Base-by-base conservation (phyloP, 2,888 invertebrate species). In the Cephus pygmeus region DNA sequence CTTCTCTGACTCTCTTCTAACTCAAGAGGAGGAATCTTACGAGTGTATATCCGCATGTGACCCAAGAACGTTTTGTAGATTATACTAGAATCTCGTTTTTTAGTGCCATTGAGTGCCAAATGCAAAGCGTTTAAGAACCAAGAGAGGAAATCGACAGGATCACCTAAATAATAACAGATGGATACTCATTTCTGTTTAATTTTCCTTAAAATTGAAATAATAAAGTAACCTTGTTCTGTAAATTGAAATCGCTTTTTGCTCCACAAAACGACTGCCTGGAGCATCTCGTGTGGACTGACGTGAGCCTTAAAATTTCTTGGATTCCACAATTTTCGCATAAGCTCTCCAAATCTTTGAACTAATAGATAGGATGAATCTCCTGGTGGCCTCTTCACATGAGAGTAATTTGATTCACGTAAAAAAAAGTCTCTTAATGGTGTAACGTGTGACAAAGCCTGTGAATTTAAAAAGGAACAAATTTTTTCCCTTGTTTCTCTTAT, bases 221-320 rank as follows among this genome's bases (percentile, higher is more conserved):
- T 56, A 0, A 56, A 56, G 23, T 56, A 9, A 96, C 98, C 98
- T 93, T 99, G 99, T 88, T 98, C 96, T 1, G 98, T 99, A 89
- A 99, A 99, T 92, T 99, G 99, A 91, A 99, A 99, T 84, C 95
- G 95, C 91, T 99, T 98, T 91, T 97, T 97, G 88, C 99, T 98
- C 97, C 98, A 98, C 81, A 99, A 92, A 4, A 99, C 98, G 34
- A 99, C 98, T 74, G 99, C 98, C 90, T 99, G 99, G 34, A 99
- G 93, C 99, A 99, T 99, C 93, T 99, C 99, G 90, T 99, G 99
- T 0, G 99, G 99, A 33, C 98, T 99, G 0, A 99, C 99, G 89
- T 99, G 99, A 0, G 99, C 97, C 92, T 99, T 99, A 91, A 99
- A 99, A 88, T 99, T 99, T 69, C 98, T 93, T 0, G 99, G 99